Evolutionary conservation across 2,113 vertebrate genomes (phyloP).

Genomic region (Copsychus sechellarum): DNA sequence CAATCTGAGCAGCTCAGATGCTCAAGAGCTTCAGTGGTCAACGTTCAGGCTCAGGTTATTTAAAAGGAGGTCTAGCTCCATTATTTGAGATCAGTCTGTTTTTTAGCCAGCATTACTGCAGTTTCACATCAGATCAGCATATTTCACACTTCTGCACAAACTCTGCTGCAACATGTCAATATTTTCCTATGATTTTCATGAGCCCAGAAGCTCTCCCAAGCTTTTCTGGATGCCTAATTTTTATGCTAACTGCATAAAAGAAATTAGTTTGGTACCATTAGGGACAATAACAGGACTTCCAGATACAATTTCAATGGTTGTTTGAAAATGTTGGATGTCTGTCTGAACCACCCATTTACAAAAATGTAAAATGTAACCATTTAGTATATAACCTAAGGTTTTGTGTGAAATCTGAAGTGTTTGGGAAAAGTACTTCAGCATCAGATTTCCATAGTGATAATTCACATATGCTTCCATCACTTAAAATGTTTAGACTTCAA

Average conservation of each 20-base stretch:
- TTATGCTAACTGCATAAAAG: neutral
- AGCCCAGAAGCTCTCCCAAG: neutral
- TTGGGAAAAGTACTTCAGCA: neutral
- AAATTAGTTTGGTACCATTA: neutral
- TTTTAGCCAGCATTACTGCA: neutral
- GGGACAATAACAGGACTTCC: neutral
- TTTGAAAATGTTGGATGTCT: neutral
- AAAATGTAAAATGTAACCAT: neutral
- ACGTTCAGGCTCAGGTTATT: neutral
- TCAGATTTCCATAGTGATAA: slow-evolving; percentile 28
- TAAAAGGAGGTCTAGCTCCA: neutral
- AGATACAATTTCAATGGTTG: neutral
- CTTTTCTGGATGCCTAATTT: neutral
- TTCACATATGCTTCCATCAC: neutral
- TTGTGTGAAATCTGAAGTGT: slow-evolving; percentile 29
- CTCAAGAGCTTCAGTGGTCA: neutral
- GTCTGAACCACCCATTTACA: neutral
- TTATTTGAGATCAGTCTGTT: neutral
- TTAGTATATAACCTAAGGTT: neutral
- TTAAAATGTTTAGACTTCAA: neutral
- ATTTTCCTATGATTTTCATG: neutral
- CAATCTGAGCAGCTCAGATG: neutral
- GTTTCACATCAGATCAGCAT: neutral
- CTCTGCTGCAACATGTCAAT: neutral
- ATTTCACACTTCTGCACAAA: neutral